Evolutionary conservation across 2,113 vertebrate species (phyloP).

Genomic region (Odontesthes bonariensis): DNA sequence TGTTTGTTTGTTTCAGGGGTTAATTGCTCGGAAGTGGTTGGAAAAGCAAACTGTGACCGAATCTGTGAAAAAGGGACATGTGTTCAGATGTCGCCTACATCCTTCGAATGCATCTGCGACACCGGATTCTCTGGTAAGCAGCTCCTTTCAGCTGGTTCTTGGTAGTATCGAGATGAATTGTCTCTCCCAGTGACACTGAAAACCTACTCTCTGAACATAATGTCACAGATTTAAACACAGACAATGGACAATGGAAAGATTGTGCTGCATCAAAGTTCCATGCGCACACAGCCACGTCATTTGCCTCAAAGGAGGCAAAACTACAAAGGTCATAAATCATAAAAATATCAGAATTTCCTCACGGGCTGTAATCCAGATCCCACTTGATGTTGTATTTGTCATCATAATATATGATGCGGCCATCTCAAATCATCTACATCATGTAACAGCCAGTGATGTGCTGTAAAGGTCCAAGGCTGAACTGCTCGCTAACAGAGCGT

Average conservation of each 20-base stretch:
- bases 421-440: constrained; percentile 54
- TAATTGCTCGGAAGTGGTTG: constrained; percentile 86
- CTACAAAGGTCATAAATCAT: constrained; percentile 46
- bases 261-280: constrained; percentile 7
- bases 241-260: not conserved
- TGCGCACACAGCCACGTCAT: constrained; percentile 10
- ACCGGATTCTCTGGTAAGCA: constrained; percentile 83
- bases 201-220: constrained; percentile 8
- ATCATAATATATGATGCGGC: constrained; percentile 51
- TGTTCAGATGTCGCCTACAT: constrained; percentile 70
- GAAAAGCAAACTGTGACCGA: constrained; percentile 78
- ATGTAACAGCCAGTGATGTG: constrained; percentile 45
- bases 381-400: constrained; percentile 46
- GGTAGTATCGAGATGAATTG: not conserved
- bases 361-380: constrained; percentile 38
- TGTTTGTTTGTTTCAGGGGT: constrained; percentile 75
- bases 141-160: not conserved
- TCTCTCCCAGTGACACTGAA: constrained; percentile 2
- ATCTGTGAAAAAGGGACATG: constrained; percentile 81
- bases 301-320: constrained; percentile 25
- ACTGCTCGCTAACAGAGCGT: constrained; percentile 56
- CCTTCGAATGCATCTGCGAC: constrained; percentile 82
- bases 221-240: not conserved
- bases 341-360: constrained; percentile 55
- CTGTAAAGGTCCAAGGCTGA: constrained; percentile 41